Evolutionary conservation across 1,140 invertebrate species (phyloP), one percentile per base, ranked within the genome.

Genomic region (Ceratina calcarata): DNA sequence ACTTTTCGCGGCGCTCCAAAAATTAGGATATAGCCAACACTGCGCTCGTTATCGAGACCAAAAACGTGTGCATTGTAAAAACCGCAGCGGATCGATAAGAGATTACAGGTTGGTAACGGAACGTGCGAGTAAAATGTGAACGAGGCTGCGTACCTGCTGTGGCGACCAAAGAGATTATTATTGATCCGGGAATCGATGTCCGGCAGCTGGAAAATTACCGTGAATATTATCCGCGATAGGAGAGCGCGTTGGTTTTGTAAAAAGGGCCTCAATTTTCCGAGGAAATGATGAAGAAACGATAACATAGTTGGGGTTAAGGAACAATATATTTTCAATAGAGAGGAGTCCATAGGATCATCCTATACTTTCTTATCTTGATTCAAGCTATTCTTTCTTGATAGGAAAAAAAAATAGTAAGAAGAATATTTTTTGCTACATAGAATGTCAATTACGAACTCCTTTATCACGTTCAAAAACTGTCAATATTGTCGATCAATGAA

Each of bases 221-320:
- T 37, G 75, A 64, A 71, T 71, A 78, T 78, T 78, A 78, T 78
- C 67, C 16, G 24, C 7, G 67, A 15, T 0, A 24, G 6, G 15
- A 6, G n/a, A 51, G 27, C 45, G 32, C 15, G 37, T 45, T n/a
- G 20, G 67, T 15, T 22, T 64, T 24, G 15, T 18, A 78, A 67
- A 71, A 78, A 78, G 37, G 75, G 58, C 70, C 71, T 78, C 75
- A 78, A 78, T 78, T 78, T 78, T 62, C 49, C 58, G 24, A 10
- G 49, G 49, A 70, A 45, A 64, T 70, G 62, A 62, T 37, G 75
- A 45, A 24, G 58, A 45, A 55, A 78, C 20, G 67, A 78, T 70
- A 70, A 61, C 57, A 70, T 62, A 67, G 57, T 20, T 0, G 12
- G 37, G 10, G 22, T 12, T 37, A 45, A 78, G 58, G 58, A 27